Base-by-base conservation (phyloP, 2,797 vertebrate genomes). In the Phrynocephalus forsythii region DNA sequence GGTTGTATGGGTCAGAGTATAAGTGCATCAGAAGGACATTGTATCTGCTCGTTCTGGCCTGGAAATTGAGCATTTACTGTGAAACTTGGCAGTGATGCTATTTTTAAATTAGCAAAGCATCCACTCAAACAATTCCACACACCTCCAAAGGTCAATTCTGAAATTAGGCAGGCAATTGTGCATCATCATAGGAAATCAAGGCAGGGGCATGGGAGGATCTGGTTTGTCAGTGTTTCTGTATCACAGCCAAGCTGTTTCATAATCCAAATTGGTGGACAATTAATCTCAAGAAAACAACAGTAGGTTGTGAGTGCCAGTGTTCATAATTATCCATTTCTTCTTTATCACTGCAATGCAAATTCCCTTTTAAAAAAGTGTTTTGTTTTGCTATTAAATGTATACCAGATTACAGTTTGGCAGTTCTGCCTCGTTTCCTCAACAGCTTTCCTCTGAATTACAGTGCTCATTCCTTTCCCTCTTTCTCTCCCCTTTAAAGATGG, bases 401-500 rank as follows among this genome's bases (percentile, higher is more conserved):
- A 52, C 91, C 84, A 90, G 90, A 85, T 8, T 81, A 90, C 83
- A 83, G 89, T 48, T 81, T 89, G 52, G 10, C 16, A 91, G 68
- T 48, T 91, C 81, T 20, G 15, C 26, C 30, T 88, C 88, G 87
- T 88, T 81, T 91, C 89, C 86, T 79, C 24, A 72, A 91, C 91
- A 63, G 79, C 0, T 87, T 91, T 93, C 69, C 86, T 90, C 94
- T 94, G 93, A 95, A 90, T 79, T 87, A 82, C 73, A 86, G 56
- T 20, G 18, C 60, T 63, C 15, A 6, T 63, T 63, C 20, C 18
- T 63, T 18, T 63, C 18, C 18, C 60, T 20, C 18, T 63, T 63
- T 63, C 60, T 63, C 18, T 18, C 60, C 20, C 11, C 86, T 94
- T 93, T 87, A 87, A 83, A 90, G 91, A 93, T 33, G 79, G 84